Evolutionary conservation across 2,113 vertebrate genomes (phyloP).

Genomic region (Anolis carolinensis): DNA sequence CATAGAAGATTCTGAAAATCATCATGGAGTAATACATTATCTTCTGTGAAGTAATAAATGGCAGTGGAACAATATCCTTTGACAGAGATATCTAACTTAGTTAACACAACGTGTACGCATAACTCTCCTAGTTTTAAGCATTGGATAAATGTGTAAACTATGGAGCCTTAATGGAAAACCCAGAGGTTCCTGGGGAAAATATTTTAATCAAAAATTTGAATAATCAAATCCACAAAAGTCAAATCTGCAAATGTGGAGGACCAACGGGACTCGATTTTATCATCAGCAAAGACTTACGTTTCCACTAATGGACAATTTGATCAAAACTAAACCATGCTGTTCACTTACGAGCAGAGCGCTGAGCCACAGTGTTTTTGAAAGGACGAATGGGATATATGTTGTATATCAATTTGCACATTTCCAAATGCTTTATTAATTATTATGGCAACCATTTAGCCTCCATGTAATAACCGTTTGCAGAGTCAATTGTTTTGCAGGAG

Average conservation of each 20-base stretch:
- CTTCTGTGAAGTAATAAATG: background rate
- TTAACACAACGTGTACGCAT: background rate
- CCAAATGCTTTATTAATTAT: background rate
- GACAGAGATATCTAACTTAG: background rate
- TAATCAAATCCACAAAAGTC: too few relatives aligned
- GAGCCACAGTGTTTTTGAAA: background rate
- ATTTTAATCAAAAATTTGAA: too few relatives aligned
- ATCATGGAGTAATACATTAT: background rate
- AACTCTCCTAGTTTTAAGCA: background rate
- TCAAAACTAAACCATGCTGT: background rate
- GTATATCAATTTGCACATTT: background rate
- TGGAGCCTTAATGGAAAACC: too few relatives aligned
- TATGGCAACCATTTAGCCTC: background rate
- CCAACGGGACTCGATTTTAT: background rate
- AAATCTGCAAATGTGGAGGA: too few relatives aligned
- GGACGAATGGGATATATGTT: background rate
- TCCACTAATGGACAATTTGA: background rate
- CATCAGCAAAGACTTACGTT: background rate
- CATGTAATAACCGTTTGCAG: background rate
- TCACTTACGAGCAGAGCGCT: background rate
- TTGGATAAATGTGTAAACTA: background rate
- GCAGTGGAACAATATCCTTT: background rate
- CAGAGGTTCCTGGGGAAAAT: too few relatives aligned
- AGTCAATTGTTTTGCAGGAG: background rate
- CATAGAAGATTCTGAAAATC: slow-evolving; percentile 33